These are phyloP conservation scores for Melieria omissa DNA, from an alignment of 2,888 invertebrate species.

Conservation along the genomic window DNA sequence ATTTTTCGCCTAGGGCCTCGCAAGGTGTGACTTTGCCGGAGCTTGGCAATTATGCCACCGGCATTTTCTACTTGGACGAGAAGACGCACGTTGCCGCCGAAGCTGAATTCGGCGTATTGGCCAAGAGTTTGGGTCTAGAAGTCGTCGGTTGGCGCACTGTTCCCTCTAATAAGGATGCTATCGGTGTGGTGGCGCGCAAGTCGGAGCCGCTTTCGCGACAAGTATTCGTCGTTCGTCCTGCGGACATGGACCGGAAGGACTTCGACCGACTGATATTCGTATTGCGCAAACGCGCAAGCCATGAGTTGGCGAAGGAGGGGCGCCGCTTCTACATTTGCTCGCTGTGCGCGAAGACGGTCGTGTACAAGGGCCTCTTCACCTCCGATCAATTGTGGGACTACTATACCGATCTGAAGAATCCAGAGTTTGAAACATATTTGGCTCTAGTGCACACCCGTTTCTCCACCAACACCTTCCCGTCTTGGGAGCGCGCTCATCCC, in stretches of 20 bases:
- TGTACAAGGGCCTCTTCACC: slow-evolving; percentile 98
- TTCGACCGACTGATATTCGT: slow-evolving; percentile 82
- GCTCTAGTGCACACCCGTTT: slow-evolving; percentile 98
- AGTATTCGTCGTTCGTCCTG: slow-evolving; percentile 82
- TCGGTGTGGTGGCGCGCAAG: slow-evolving; percentile 92
- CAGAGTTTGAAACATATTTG: slow-evolving; percentile 91
- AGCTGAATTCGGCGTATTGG: slow-evolving; percentile 82
- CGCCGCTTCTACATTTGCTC: slow-evolving; percentile 97
- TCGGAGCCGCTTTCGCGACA: slow-evolving; percentile 97
- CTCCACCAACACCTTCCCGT: slow-evolving; percentile 99
- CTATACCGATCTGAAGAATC: slow-evolving; percentile 77
- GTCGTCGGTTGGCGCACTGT: slow-evolving; percentile 95
- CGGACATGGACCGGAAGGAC: slow-evolving; percentile 61
- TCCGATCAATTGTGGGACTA: slow-evolving; percentile 90
- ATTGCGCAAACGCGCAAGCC: slow-evolving; percentile 92
- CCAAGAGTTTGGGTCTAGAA: slow-evolving; percentile 81
- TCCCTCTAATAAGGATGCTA: slow-evolving; percentile 84
- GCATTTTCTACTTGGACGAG: slow-evolving; percentile 93
- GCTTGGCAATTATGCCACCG: slow-evolving; percentile 93
- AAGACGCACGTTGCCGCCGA: slow-evolving; percentile 83
- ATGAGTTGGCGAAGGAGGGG: slow-evolving; percentile 85
- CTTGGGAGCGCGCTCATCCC: slow-evolving; percentile 99
- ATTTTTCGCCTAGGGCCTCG: slow-evolving; percentile 72
- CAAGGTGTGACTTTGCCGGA: slow-evolving; percentile 86
- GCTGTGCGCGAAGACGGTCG: slow-evolving; percentile 86